These are phyloP conservation scores for Brassicogethes aeneus DNA, from an alignment of 2,888 invertebrate genomes.

Conservation along the genomic window DNA sequence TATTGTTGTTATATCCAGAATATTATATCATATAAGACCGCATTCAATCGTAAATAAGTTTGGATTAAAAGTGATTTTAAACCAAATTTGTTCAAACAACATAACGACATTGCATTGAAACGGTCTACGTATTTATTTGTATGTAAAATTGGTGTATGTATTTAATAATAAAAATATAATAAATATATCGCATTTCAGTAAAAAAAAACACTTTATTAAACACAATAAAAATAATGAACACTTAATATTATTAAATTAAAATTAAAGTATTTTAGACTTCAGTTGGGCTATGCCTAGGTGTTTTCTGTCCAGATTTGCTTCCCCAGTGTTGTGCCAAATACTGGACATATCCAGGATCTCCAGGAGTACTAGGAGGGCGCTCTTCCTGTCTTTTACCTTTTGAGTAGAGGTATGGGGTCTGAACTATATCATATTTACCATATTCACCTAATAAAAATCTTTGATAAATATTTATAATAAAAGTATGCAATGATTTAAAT, in stretches of 20 bases:
- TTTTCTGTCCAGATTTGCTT: slow-evolving; percentile 39
- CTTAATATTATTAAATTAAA: not conserved
- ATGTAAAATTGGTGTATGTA: slow-evolving; percentile 22
- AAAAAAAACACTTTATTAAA: no score
- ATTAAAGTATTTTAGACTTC: slow-evolving; percentile 21
- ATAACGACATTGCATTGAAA: slow-evolving; percentile 5
- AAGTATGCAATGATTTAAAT: slow-evolving; percentile 1
- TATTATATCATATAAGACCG: slow-evolving; percentile 2
- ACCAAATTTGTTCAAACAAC: not conserved
- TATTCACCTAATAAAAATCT: slow-evolving; percentile 44
- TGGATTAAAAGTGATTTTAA: not conserved
- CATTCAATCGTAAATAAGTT: not conserved
- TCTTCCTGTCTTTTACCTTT: slow-evolving; percentile 39
- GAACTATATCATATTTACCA: slow-evolving; percentile 36
- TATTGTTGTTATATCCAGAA: not conserved
- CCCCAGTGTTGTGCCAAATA: slow-evolving; percentile 65
- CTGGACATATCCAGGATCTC: slow-evolving; percentile 65
- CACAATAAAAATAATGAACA: no score
- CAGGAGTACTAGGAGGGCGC: slow-evolving; percentile 55
- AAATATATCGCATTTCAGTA: no score
- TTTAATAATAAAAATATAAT: slow-evolving; percentile 16
- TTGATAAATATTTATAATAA: no score
- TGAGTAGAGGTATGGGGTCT: slow-evolving; percentile 38
- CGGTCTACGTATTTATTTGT: slow-evolving; percentile 15
- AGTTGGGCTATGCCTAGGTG: slow-evolving; percentile 41